Evolutionary conservation across 2,113 vertebrate genomes (phyloP).

Genomic region (Jaculus jaculus): DNA sequence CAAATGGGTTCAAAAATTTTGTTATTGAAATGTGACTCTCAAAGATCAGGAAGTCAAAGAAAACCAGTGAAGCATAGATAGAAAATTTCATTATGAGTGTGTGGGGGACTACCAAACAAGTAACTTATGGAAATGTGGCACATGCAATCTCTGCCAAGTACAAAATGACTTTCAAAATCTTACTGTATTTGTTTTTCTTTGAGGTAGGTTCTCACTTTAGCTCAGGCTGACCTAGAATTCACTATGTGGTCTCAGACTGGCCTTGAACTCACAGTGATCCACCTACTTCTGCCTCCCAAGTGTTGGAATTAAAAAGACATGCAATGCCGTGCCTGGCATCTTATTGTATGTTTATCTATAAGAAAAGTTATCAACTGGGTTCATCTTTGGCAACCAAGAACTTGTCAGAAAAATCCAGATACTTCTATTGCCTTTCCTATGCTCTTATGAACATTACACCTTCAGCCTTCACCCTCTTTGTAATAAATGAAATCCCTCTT

Average conservation of each 20-base stretch:
- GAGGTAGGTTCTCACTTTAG: no score
- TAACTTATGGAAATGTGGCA: background rate
- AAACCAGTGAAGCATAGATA: background rate
- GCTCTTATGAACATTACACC: background rate
- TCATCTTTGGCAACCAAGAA: background rate
- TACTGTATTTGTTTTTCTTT: background rate
- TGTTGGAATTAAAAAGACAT: no score
- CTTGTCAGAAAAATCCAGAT: background rate
- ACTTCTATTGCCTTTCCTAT: background rate
- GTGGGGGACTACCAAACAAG: background rate
- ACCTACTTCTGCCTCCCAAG: no score
- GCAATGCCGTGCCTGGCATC: background rate
- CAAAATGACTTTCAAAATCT: background rate
- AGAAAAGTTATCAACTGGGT: background rate
- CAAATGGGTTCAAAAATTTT: slow-evolving; percentile 55
- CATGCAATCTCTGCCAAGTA: background rate
- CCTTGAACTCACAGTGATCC: no score
- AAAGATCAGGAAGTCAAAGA: slow-evolving; percentile 28
- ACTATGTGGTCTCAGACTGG: no score
- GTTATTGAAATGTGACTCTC: slow-evolving; percentile 43
- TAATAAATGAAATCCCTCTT: background rate
- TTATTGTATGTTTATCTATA: background rate
- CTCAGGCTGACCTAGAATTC: no score
- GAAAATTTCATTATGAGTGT: slow-evolving; percentile 1
- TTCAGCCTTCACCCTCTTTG: background rate